A percentile compares a stretch with the other conserved stretches of the same genome.
These are phyloP conservation scores for Neoascia interrupta DNA, from an alignment of 2,888 invertebrate species.

Conservation along the genomic window DNA sequence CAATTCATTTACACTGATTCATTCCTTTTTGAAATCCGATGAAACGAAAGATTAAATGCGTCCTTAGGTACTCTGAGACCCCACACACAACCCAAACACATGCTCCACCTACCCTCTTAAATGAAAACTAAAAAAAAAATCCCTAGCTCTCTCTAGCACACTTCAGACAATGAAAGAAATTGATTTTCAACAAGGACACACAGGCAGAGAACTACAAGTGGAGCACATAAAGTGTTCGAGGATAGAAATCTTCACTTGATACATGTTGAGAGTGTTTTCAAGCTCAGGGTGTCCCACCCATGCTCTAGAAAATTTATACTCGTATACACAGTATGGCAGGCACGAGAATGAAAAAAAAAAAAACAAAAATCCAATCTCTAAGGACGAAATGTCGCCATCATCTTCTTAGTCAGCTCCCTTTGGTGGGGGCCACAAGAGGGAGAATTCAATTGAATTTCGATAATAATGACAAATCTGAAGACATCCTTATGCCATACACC, in stretches of 20 bases:
- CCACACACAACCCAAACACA: constrained; percentile 29
- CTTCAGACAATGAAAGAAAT: constrained; percentile 70
- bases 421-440: not conserved
- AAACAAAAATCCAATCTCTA: constrained; percentile 50
- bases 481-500: constrained; percentile 66
- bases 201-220: constrained; percentile 62
- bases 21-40: constrained; percentile 53
- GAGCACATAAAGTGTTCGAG: constrained; percentile 67
- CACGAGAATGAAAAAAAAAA: constrained; percentile 10
- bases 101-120: not conserved
- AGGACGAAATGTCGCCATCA: constrained; percentile 67
- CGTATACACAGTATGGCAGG: not conserved
- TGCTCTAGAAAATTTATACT: constrained; percentile 41
- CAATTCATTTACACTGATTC: constrained; percentile 66
- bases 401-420: constrained; percentile 55
- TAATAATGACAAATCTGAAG: constrained; percentile 70
- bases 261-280: constrained; percentile 65
- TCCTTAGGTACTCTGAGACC: constrained; percentile 21
- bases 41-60: constrained; percentile 66
- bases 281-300: constrained; percentile 49
- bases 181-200: constrained; percentile 70
- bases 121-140: constrained; percentile 12
- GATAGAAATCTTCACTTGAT: constrained; percentile 67
- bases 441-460: constrained; percentile 68
- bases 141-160: constrained; percentile 52